Evolutionary conservation across 2,888 invertebrate species (phyloP).

Genomic region (Clitarchus hookeri): DNA sequence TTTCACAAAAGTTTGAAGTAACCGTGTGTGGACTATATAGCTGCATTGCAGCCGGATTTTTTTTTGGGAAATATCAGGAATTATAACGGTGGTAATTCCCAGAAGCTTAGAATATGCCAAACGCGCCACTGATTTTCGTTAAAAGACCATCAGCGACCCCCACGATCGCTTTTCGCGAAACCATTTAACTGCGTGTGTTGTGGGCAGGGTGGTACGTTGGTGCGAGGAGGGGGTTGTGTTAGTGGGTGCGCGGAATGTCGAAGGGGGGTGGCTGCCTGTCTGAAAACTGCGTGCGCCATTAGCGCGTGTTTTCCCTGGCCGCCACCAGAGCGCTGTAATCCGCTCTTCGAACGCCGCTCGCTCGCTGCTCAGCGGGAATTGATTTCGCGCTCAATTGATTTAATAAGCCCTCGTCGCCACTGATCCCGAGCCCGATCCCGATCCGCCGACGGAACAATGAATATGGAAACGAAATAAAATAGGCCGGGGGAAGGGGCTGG

Average conservation of each 20-base stretch:
- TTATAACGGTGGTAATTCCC: background rate
- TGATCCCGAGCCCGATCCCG: background rate
- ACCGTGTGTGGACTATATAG: too few species aligned
- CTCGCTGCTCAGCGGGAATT: background rate
- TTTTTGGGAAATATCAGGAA: background rate
- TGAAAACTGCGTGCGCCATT: background rate
- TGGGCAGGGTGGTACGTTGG: background rate
- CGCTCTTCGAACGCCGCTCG: background rate
- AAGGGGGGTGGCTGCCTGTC: background rate
- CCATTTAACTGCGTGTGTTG: background rate
- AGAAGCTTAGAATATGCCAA: background rate
- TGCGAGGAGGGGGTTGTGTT: background rate
- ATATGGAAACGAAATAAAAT: background rate
- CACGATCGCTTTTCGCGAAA: background rate
- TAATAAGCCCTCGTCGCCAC: background rate
- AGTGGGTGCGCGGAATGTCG: background rate
- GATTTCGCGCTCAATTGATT: conserved; percentile 10
- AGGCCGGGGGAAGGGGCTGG: background rate
- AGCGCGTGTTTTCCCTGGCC: background rate
- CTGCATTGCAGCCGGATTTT: too few species aligned
- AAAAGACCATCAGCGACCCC: background rate
- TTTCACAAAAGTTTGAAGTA: too few species aligned
- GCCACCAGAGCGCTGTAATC: background rate
- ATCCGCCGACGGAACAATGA: background rate
- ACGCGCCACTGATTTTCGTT: background rate